Evolutionary conservation across 2,888 invertebrate genomes (phyloP).

Genomic region (Iselma pallidipennis): DNA sequence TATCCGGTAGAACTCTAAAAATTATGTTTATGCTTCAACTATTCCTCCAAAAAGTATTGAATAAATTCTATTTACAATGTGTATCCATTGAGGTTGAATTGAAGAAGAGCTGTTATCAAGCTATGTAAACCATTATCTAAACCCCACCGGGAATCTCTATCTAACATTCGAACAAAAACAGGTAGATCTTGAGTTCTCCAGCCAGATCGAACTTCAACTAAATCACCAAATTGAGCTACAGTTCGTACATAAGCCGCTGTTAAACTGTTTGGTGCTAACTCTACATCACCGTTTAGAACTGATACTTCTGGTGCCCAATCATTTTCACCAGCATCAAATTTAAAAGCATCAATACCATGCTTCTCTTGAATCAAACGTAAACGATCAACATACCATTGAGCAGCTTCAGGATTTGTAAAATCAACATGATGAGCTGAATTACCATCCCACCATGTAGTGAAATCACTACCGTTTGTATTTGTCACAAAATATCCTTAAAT

Average conservation of each 20-base stretch:
- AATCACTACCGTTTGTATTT: conserved; percentile 58
- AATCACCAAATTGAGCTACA: conserved; percentile 63
- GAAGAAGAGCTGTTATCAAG: conserved; percentile 72
- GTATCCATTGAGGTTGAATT: conserved; percentile 60
- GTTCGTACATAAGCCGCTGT: conserved; percentile 62
- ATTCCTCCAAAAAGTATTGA: not conserved
- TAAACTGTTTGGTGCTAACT: conserved; percentile 62
- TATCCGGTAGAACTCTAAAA: conserved; percentile 71
- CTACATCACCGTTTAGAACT: conserved; percentile 56
- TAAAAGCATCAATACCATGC: conserved; percentile 73
- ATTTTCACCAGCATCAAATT: conserved; percentile 82
- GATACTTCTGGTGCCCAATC: conserved; percentile 67
- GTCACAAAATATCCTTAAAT: conserved; percentile 58
- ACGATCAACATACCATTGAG: conserved; percentile 62
- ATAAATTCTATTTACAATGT: conserved; percentile 44
- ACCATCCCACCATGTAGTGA: conserved; percentile 60
- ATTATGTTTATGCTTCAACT: conserved; percentile 56
- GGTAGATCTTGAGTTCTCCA: conserved; percentile 71
- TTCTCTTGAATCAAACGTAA: conserved; percentile 61
- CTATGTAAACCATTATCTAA: conserved; percentile 72
- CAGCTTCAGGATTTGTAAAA: conserved; percentile 71
- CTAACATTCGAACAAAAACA: conserved; percentile 76
- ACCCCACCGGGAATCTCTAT: conserved; percentile 74
- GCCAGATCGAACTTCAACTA: conserved; percentile 74
- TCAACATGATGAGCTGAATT: conserved; percentile 67